Percentiles rank a stretch among this genome's conserved stretches.
Conservation (phyloP, 2,797 vertebrate genomes). For the Busarellus nigricollis region DNA sequence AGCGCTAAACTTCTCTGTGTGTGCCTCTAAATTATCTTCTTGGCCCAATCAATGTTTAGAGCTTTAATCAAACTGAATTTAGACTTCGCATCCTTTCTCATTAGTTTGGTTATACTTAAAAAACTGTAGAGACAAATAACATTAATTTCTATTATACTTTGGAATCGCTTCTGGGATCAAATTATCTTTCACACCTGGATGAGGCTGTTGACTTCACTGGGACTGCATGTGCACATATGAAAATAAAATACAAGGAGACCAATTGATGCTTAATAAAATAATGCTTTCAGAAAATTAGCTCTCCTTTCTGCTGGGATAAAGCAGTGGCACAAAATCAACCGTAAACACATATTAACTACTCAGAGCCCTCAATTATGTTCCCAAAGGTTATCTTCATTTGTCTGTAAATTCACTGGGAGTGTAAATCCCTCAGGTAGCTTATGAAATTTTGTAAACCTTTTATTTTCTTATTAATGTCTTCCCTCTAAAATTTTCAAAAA, state of each 20-base stretch:
- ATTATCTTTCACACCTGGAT: not conserved
- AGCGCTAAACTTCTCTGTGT: not conserved
- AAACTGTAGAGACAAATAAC: not conserved
- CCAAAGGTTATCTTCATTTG: not conserved
- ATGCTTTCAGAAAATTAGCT: not conserved
- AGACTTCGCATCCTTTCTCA: not conserved
- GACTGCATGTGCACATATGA: not conserved
- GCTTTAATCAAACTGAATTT: slow-evolving; percentile 29
- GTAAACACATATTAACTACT: not conserved
- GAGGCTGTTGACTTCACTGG: not conserved
- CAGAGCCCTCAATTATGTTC: not conserved
- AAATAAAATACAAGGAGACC: not conserved
- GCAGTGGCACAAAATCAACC: not conserved
- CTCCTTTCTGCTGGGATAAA: not conserved
- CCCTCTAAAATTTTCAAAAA: not conserved
- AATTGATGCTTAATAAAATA: not conserved
- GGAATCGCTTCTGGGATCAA: not conserved
- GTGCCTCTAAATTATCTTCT: not conserved
- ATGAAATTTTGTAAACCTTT: not conserved
- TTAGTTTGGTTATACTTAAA: not conserved
- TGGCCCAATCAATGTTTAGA: not conserved
- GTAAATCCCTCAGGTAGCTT: not conserved
- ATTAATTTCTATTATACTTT: not conserved
- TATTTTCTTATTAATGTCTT: not conserved
- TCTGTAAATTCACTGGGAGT: not conserved